Percentiles rank a stretch among this genome's conserved stretches.
Evolutionary conservation across 2,888 invertebrate species (phyloP).

Genomic region (Nemoura dubitans): DNA sequence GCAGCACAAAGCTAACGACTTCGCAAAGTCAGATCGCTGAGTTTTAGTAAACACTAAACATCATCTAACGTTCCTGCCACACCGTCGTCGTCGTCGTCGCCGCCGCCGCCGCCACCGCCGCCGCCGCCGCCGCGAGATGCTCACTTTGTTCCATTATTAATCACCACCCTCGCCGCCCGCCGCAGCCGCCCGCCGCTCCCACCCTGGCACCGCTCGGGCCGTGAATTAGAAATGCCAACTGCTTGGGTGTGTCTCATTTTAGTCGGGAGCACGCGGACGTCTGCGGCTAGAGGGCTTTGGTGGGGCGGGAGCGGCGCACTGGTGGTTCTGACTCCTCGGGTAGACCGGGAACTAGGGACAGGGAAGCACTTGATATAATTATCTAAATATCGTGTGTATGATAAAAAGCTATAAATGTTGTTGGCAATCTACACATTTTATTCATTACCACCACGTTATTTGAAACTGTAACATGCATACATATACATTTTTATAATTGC

Average conservation of each 20-base stretch:
- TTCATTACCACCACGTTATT: too few species aligned
- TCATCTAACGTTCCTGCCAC: not conserved
- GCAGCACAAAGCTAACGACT: not conserved
- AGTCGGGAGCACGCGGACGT: not conserved
- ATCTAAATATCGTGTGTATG: too few species aligned
- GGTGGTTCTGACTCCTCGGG: too few species aligned
- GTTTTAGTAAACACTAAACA: not conserved
- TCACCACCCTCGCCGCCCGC: not conserved
- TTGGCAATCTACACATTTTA: too few species aligned
- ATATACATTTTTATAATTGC: too few species aligned
- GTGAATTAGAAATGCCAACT: conserved; percentile 16
- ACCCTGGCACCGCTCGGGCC: not conserved
- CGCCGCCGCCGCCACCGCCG: not conserved
- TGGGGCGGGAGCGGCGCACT: not conserved
- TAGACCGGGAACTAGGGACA: too few species aligned
- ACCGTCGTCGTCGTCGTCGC: not conserved
- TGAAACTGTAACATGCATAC: too few species aligned
- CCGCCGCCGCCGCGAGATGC: not conserved
- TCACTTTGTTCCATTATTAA: too few species aligned
- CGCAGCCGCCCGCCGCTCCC: not conserved
- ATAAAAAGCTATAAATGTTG: too few species aligned
- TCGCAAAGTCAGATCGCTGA: not conserved
- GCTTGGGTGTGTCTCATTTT: conserved; percentile 8
- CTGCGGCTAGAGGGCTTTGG: not conserved
- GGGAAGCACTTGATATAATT: too few species aligned